phyloP scores from a whole-genome alignment of 2,113 vertebrate species.

The Donacobius atricapilla region DNA sequence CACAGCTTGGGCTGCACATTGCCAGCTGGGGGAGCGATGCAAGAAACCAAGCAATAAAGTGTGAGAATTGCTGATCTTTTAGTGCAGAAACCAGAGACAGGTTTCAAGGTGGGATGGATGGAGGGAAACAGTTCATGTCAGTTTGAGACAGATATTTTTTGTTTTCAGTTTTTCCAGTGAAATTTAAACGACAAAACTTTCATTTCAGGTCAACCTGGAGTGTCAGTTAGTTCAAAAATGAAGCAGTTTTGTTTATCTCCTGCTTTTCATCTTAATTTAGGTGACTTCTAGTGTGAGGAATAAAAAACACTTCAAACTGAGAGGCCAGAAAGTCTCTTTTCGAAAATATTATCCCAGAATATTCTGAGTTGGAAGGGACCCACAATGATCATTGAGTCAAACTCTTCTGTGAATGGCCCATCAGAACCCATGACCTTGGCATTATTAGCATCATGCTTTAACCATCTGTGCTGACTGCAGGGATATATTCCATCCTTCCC shows the following conservation, averaged over 20 bases:
- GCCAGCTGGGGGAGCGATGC: neutral
- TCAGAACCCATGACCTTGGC: neutral
- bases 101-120: neutral
- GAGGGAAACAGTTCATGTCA: fast-evolving
- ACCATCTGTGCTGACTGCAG: neutral
- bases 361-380: neutral
- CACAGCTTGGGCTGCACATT: fast-evolving
- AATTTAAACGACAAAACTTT: neutral
- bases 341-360: neutral
- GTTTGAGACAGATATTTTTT: neutral
- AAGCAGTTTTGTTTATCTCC: neutral
- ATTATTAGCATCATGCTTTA: neutral
- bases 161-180: neutral
- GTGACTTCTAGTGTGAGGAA: neutral
- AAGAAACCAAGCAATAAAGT: neutral
- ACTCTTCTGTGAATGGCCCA: fast-evolving
- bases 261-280: neutral
- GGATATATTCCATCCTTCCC: neutral
- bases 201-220: neutral
- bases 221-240: neutral
- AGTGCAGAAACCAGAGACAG: neutral
- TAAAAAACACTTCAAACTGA: neutral
- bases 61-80: neutral
- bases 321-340: neutral
- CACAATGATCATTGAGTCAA: neutral